phyloP scores from a whole-genome alignment of 2,113 vertebrate genomes.

The Lepidiolamprologus cunningtoni region DNA sequence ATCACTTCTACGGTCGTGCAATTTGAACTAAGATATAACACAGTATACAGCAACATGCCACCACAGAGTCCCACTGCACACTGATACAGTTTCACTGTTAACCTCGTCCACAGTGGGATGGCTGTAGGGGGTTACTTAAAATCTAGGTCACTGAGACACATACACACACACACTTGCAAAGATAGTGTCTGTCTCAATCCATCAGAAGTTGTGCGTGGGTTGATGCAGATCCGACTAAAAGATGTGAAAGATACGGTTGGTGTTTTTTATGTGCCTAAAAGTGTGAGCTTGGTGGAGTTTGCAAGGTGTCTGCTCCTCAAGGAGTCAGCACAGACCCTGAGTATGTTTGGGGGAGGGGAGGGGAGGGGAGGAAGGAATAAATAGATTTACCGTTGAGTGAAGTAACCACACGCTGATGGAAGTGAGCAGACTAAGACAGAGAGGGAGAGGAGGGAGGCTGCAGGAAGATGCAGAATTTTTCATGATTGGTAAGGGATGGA shows the following conservation, averaged over 20 bases:
- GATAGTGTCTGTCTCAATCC: conserved; percentile 32
- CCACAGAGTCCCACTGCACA: conserved; percentile 17
- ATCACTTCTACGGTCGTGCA: conserved; percentile 11
- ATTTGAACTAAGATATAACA: conserved; percentile 7
- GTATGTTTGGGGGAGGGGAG: conserved; percentile 19
- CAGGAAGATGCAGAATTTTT: neutral
- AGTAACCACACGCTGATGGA: conserved; percentile 46
- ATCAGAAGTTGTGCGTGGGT: neutral
- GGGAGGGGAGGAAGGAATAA: conserved; percentile 53
- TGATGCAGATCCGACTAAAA: neutral
- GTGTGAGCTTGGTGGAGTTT: neutral
- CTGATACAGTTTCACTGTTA: conserved; percentile 58
- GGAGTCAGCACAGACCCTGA: conserved; percentile 37
- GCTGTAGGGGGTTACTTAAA: conserved; percentile 17
- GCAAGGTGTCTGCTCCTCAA: conserved; percentile 24
- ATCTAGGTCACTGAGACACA: conserved; percentile 51
- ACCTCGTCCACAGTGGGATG: conserved; percentile 28
- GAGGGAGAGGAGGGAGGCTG: neutral
- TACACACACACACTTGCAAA: conserved; percentile 2
- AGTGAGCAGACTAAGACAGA: neutral
- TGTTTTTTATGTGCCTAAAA: neutral
- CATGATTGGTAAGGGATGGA: neutral
- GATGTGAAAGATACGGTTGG: conserved; percentile 4
- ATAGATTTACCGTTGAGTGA: conserved; percentile 62
- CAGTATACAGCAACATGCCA: conserved; percentile 1